Conservation (phyloP, 2,797 vertebrate genomes). For the Antrozous pallidus region DNA sequence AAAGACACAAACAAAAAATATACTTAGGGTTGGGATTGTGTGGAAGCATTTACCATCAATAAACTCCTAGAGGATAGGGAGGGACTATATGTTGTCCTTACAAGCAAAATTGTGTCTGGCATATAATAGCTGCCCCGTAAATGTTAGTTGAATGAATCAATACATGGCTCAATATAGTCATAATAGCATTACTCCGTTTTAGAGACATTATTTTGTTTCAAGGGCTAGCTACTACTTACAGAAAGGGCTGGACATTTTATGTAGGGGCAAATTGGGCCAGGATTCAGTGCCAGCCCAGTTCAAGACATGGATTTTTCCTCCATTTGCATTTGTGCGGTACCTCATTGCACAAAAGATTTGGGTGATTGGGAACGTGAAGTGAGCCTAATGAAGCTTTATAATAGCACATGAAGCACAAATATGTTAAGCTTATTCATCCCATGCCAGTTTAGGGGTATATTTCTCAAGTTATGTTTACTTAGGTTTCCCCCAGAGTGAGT, state of each 20-base stretch:
- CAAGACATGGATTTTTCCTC: neutral
- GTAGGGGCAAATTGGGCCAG: neutral
- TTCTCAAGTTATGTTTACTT: constrained; percentile 32
- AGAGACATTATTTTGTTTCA: constrained; percentile 40
- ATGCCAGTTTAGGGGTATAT: neutral
- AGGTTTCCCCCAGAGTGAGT: constrained; percentile 7
- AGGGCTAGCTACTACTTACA: neutral
- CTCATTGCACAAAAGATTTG: neutral
- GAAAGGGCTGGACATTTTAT: neutral
- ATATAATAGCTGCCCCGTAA: neutral
- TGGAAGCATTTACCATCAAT: neutral
- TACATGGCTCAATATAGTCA: neutral
- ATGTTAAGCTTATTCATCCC: neutral
- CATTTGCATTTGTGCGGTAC: neutral
- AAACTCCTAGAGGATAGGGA: neutral
- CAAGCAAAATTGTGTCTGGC: neutral
- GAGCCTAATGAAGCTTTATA: neutral
- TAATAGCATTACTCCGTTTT: neutral
- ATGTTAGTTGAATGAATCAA: neutral
- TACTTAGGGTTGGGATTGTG: neutral
- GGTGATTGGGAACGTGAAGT: neutral
- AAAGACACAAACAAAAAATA: neutral
- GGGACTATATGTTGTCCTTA: neutral
- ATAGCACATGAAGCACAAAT: neutral
- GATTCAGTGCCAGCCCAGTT: neutral